Conservation (phyloP, 2,113 vertebrate genomes). For the Tor tambroides region DNA sequence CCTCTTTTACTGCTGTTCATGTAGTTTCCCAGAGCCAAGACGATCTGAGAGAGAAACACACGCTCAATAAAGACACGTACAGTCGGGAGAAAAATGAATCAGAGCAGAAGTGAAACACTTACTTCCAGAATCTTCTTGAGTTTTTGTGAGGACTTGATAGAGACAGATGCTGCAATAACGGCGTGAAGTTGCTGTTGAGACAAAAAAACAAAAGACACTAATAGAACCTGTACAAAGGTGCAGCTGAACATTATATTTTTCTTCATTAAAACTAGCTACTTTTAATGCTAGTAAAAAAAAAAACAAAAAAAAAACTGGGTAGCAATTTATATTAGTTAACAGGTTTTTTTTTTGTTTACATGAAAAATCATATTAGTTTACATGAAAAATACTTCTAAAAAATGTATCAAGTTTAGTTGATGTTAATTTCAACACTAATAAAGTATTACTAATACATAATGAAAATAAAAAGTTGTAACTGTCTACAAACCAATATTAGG, state of each 20-base stretch:
- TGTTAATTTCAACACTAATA: background rate
- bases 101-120: conserved; percentile 20
- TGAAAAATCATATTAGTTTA: background rate
- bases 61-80: background rate
- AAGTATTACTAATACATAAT: background rate
- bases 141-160: conserved; percentile 95
- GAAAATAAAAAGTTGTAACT: too few relatives aligned
- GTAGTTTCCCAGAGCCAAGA: conserved; percentile 97
- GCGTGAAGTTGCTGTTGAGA: conserved; percentile 90
- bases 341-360: background rate
- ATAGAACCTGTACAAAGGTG: background rate
- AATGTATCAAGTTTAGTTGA: background rate
- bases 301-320: too few relatives aligned
- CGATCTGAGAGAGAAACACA: conserved; percentile 80
- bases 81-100: background rate
- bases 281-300: too few relatives aligned
- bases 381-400: background rate
- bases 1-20: conserved; percentile 99
- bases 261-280: background rate
- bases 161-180: conserved; percentile 93
- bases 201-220: background rate
- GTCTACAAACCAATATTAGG: too few relatives aligned
- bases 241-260: background rate
- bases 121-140: conserved; percentile 96
- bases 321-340: too few relatives aligned